phyloP scores from a whole-genome alignment of 2,113 vertebrate genomes.

The Dromas ardeola region DNA sequence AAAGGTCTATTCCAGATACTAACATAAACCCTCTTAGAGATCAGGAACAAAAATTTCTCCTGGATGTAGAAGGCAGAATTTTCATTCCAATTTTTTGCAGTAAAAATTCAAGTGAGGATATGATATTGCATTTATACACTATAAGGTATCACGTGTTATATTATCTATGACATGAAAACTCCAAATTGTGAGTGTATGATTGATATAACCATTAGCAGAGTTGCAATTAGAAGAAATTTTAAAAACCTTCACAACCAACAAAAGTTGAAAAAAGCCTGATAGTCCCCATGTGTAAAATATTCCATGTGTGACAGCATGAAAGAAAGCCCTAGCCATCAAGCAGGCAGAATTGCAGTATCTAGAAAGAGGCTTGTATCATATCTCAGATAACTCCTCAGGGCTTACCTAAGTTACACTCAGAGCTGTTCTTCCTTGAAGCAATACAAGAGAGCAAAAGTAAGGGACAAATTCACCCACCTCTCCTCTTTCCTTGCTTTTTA shows the following conservation, averaged over 20 bases:
- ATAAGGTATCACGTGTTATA: background rate
- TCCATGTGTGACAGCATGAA: background rate
- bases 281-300: background rate
- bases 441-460: background rate
- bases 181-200: background rate
- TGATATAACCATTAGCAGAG: background rate
- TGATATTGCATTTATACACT: background rate
- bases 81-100: background rate
- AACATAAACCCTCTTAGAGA: background rate
- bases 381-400: background rate
- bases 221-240: background rate
- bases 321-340: background rate
- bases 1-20: background rate
- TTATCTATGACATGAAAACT: background rate
- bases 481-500: background rate
- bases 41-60: background rate
- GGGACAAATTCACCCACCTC: background rate
- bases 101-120: background rate
- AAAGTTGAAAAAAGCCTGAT: background rate
- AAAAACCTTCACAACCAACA: background rate
- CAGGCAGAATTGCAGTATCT: background rate
- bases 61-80: background rate
- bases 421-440: background rate
- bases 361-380: background rate
- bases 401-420: background rate